phyloP scores from a whole-genome alignment of 2,113 vertebrate genomes.

The Parotia lawesii region DNA sequence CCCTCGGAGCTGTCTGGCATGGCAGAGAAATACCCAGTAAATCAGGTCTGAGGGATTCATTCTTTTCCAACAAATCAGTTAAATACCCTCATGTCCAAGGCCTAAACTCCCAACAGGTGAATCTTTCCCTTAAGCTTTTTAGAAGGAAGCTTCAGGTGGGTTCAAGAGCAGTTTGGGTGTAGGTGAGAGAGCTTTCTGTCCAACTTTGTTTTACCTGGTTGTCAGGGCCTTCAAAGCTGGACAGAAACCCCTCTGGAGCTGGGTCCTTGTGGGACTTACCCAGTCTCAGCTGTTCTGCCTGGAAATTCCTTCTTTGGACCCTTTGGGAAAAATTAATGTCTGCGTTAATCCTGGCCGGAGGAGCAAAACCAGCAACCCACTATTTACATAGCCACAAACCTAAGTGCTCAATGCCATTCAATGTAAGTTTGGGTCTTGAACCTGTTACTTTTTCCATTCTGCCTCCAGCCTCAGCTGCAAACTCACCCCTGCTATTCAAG shows the following conservation, averaged over 20 bases:
- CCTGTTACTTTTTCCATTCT: not conserved
- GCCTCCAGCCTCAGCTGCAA: not conserved
- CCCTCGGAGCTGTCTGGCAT: not conserved
- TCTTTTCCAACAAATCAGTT: not conserved
- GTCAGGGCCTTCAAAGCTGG: not conserved
- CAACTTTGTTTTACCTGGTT: not conserved
- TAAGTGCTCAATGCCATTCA: not conserved
- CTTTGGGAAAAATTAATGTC: not conserved
- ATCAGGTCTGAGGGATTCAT: not conserved
- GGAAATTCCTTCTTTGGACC: not conserved
- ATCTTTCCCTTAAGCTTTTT: not conserved
- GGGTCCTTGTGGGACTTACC: not conserved
- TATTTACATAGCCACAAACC: not conserved
- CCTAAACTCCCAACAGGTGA: fast-evolving
- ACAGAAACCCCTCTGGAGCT: not conserved
- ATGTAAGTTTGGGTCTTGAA: not conserved
- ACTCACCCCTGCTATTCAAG: not conserved
- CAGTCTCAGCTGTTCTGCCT: not conserved
- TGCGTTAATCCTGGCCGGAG: not conserved
- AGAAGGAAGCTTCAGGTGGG: not conserved
- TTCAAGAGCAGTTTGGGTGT: not conserved
- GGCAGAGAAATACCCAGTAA: not conserved
- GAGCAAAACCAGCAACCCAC: not conserved
- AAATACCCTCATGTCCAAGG: not conserved
- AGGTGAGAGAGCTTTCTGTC: not conserved